Conservation (phyloP, 2,797 vertebrate species). For the Falco biarmicus region DNA sequence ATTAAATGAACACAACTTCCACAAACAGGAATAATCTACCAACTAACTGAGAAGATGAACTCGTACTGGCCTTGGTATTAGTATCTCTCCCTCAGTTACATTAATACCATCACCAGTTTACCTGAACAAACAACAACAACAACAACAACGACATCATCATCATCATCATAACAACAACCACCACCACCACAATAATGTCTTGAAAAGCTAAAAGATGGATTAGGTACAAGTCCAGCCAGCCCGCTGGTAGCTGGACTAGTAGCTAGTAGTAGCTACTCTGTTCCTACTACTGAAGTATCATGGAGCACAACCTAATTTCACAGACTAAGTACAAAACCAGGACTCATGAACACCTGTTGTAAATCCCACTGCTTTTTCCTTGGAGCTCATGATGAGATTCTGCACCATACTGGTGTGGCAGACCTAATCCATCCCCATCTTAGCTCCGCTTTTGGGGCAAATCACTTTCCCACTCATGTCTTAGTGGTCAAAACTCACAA, state of each 20-base stretch:
- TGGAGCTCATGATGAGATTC: not conserved
- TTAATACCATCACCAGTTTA: not conserved
- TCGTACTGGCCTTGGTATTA: not conserved
- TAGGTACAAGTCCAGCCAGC: not conserved
- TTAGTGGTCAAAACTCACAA: not conserved
- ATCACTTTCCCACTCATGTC: not conserved
- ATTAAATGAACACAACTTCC: not conserved
- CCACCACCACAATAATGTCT: not conserved
- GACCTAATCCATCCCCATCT: not conserved
- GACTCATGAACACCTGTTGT: not conserved
- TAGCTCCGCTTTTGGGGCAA: not conserved
- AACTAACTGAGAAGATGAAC: not conserved
- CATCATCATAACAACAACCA: not conserved
- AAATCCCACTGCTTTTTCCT: not conserved
- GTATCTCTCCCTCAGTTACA: not conserved
- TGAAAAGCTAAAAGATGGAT: not conserved
- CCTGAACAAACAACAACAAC: not conserved
- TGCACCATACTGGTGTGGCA: not conserved
- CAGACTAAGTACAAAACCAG: not conserved
- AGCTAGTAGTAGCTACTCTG: not conserved
- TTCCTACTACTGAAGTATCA: not conserved
- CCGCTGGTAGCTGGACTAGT: not conserved
- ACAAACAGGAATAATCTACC: not conserved
- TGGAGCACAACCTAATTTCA: not conserved
- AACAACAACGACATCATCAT: too few relatives aligned